Percentiles rank a stretch among this genome's conserved stretches.
Evolutionary conservation across 2,113 vertebrate species (phyloP).

Genomic region (Hepsetus odoe): DNA sequence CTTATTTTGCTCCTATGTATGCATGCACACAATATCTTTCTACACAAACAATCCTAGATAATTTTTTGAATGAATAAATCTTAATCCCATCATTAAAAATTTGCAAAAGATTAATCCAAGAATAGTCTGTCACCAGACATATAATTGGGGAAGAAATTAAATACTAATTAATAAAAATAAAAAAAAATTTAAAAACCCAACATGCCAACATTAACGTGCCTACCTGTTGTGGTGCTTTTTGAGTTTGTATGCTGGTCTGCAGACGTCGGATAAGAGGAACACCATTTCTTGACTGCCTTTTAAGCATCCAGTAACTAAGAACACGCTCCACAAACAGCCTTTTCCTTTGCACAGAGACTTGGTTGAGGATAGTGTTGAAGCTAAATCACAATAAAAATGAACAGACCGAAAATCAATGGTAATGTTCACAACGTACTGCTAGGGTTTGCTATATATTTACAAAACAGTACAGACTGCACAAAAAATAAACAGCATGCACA

Average conservation of each 20-base stretch:
- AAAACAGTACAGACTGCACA: background rate
- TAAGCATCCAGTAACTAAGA: slow-evolving; percentile 96
- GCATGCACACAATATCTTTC: background rate
- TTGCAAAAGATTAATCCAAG: too few relatives aligned
- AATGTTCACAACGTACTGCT: background rate
- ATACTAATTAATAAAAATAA: too few relatives aligned
- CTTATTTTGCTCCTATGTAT: slow-evolving; percentile 76
- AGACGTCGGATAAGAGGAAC: slow-evolving; percentile 92
- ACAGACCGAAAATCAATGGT: background rate
- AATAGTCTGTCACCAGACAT: too few relatives aligned
- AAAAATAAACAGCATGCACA: background rate
- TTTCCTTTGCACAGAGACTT: slow-evolving; percentile 95
- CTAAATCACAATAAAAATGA: slow-evolving; percentile 65
- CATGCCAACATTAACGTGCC: slow-evolving; percentile 44
- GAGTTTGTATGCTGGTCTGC: slow-evolving; percentile 88
- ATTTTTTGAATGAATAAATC: background rate
- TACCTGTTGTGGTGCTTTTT: slow-evolving; percentile 83
- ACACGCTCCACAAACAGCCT: slow-evolving; percentile 90
- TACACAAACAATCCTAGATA: background rate
- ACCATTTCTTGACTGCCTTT: slow-evolving; percentile 93
- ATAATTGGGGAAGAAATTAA: too few relatives aligned
- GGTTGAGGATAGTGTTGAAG: slow-evolving; percentile 94
- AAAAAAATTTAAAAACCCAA: too few relatives aligned
- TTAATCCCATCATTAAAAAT: too few relatives aligned
- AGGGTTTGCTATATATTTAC: background rate